Evolutionary conservation across 2,888 invertebrate species (phyloP).

Genomic region (Meiosimyza decipiens): DNA sequence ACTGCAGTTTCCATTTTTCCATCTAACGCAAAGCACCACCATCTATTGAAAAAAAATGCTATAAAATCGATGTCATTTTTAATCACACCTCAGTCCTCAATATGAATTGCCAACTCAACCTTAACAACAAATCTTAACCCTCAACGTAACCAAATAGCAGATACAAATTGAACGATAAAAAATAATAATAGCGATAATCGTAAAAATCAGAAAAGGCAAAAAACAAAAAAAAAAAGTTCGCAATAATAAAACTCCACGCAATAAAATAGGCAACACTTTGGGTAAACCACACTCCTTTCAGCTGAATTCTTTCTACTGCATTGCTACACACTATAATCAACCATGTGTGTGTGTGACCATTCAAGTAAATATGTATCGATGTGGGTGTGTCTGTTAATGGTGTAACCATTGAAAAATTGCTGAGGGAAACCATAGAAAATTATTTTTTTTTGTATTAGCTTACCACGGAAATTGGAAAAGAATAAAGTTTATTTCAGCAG

Average conservation of each 20-base stretch:
- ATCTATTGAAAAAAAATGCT: no score
- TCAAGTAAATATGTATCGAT: neutral
- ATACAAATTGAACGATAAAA: neutral
- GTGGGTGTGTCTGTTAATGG: neutral
- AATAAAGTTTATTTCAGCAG: neutral
- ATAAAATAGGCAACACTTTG: conserved; percentile 10
- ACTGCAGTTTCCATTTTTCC: no score
- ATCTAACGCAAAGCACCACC: no score
- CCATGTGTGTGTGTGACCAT: no score
- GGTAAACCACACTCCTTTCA: neutral
- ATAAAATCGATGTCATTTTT: no score
- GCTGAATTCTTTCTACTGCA: neutral
- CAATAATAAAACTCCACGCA: neutral
- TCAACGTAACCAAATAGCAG: neutral
- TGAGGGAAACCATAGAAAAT: conserved; percentile 3
- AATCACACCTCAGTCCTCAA: no score
- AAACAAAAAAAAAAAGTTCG: neutral
- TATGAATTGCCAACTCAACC: no score
- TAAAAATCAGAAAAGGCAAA: neutral
- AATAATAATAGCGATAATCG: conserved; percentile 19
- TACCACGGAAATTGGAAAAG: neutral
- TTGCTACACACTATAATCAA: neutral
- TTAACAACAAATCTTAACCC: no score
- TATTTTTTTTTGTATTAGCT: neutral
- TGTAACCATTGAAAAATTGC: conserved; percentile 11